Percentiles rank a stretch among this genome's conserved stretches.
phyloP scores from a whole-genome alignment of 1,140 invertebrate species.

The Hylaeus volcanicus region DNA sequence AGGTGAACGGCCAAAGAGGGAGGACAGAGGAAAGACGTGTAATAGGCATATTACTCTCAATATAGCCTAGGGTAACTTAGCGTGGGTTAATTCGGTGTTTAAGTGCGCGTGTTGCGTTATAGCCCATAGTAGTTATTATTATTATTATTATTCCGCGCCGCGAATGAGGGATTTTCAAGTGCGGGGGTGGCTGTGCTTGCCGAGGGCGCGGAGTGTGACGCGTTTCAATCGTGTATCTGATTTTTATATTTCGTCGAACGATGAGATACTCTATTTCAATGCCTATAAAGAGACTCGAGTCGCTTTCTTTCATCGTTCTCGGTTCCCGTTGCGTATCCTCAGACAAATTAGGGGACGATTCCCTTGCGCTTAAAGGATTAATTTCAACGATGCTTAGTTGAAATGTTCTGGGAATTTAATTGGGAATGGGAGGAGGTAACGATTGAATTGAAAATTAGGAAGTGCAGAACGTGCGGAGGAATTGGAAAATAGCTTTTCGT shows the following conservation, averaged over 20 bases:
- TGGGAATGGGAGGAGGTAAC: not conserved
- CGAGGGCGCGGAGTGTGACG: not conserved
- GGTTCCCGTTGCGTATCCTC: not conserved
- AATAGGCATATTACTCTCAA: conserved; percentile 61
- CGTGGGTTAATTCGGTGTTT: conserved; percentile 60
- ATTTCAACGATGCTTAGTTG: not conserved
- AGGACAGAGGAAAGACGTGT: conserved; percentile 64
- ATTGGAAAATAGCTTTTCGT: too few species aligned
- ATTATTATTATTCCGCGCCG: conserved; percentile 43
- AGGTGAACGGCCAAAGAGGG: conserved; percentile 57
- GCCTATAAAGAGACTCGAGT: conserved; percentile 1
- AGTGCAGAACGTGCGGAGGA: too few species aligned
- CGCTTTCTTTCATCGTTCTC: not conserved
- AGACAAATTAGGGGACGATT: not conserved
- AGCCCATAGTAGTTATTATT: conserved; percentile 22
- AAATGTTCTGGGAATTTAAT: not conserved
- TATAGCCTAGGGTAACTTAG: conserved; percentile 52
- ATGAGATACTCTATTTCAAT: not conserved
- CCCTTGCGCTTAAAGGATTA: not conserved
- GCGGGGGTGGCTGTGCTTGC: not conserved
- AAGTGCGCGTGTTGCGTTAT: conserved; percentile 54
- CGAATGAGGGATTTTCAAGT: conserved; percentile 21
- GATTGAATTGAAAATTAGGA: too few species aligned
- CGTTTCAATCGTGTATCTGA: not conserved
- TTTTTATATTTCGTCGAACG: not conserved